Base-by-base conservation (phyloP, 2,888 invertebrate species). In the Drosophila setosimentum region DNA sequence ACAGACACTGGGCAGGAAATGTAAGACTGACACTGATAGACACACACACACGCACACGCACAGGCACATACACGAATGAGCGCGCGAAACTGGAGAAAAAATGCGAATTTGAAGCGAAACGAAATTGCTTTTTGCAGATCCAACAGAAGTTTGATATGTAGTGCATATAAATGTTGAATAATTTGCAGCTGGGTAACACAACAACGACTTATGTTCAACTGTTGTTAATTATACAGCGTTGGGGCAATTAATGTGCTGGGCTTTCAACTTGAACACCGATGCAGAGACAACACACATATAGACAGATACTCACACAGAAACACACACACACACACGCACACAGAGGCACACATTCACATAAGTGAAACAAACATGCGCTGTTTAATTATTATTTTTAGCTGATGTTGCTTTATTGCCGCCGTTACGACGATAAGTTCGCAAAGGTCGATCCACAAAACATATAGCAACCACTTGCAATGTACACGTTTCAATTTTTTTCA, bases 361-460 rank as follows among this genome's bases (percentile, higher is more conserved):
- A 53, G 42, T 65, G 30, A 79, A 67, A 85, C 79, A 84, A 70
- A 85, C 82, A 84, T 87, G 84, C 78, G 84, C 84, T 87, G 72
- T 83, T 83, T 83, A 89, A 89, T 89, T 83, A 87, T 89, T 78
- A 87, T 89, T 75, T 87, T 87, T 87, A 85, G 86, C 80, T 58
- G 66, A 64, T 73, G 79, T 66, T 77, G 63, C 33, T 62, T 57
- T 66, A 55, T 50, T 65, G 65, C 62, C 58, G 60, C 63, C 57
- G 74, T 83, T 88, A 83, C 87, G 89, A 89, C 81, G 84, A 74
- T 82, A 87, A 73, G 87, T 87, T 82, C 79, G 69, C 82, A 89
- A 82, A 84, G 90, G 84, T 84, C 90, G 82, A 53, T 61, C 63
- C 69, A 75, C 54, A 67, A 76, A 73, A 72, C 27, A 64, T 57